These are phyloP conservation scores for Platichthys flesus DNA, from an alignment of 2,113 vertebrate species.

Conservation along the genomic window DNA sequence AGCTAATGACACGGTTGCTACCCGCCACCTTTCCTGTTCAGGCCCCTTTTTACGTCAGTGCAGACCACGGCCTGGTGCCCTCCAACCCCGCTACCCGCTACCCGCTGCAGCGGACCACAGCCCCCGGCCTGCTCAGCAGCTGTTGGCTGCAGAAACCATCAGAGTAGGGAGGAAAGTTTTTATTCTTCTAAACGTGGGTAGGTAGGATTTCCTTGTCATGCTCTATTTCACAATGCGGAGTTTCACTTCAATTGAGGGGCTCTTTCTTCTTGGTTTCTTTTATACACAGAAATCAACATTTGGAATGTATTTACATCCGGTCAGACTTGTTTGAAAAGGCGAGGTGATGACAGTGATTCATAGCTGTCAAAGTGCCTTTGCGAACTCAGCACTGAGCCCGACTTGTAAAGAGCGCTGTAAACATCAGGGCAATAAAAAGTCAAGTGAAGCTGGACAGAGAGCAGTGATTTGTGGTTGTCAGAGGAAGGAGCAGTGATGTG, in stretches of 20 bases:
- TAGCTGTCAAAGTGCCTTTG: conserved; percentile 1
- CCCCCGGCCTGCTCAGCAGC: conserved; percentile 35
- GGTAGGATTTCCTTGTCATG: neutral
- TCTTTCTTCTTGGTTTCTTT: neutral
- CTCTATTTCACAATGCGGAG: neutral
- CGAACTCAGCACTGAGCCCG: neutral
- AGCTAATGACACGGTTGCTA: conserved; percentile 50
- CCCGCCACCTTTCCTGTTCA: conserved; percentile 54
- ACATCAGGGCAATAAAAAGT: conserved; percentile 50
- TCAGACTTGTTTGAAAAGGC: conserved; percentile 31
- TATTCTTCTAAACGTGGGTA: neutral
- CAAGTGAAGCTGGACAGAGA: conserved; percentile 34
- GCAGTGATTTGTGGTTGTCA: conserved; percentile 47
- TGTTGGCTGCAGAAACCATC: conserved; percentile 16
- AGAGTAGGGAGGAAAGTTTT: conserved; percentile 24
- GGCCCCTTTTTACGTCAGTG: conserved; percentile 53
- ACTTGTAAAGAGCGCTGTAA: conserved; percentile 38
- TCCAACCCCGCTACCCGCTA: conserved; percentile 33
- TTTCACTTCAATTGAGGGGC: neutral
- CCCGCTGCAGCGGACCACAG: conserved; percentile 52
- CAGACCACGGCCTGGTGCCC: conserved; percentile 48
- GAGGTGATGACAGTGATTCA: conserved; percentile 46
- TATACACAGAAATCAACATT: conserved; percentile 7
- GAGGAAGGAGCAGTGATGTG: conserved; percentile 53
- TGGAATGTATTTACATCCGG: neutral